Percentiles rank a stretch among this genome's conserved stretches.
These are phyloP conservation scores for Meiosimyza decipiens DNA, from an alignment of 2,888 invertebrate genomes.

Conservation along the genomic window DNA sequence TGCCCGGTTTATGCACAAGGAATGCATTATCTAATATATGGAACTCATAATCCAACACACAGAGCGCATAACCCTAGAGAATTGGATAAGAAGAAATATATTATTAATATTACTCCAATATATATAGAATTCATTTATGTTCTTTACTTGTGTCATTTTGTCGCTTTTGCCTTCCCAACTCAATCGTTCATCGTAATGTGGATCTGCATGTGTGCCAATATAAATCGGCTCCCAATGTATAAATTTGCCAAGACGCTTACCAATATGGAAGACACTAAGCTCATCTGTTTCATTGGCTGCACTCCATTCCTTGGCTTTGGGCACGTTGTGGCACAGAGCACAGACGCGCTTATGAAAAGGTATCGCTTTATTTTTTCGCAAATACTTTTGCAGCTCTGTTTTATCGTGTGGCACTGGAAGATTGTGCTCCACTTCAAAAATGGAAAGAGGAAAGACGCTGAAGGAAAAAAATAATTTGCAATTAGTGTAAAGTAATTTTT, in stretches of 20 bases:
- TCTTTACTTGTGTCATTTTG: constrained; percentile 94
- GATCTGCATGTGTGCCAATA: constrained; percentile 89
- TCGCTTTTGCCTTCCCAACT: constrained; percentile 96
- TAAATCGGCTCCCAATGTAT: constrained; percentile 95
- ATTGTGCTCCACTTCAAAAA: constrained; percentile 85
- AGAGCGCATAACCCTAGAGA: constrained; percentile 85
- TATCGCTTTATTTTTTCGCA: constrained; percentile 82
- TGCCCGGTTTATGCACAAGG: constrained; percentile 91
- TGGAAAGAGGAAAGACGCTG: constrained; percentile 87
- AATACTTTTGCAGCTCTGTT: constrained; percentile 77
- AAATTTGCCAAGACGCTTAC: constrained; percentile 82
- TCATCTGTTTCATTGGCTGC: constrained; percentile 75
- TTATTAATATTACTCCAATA: neutral
- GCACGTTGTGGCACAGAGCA: constrained; percentile 89
- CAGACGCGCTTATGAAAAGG: constrained; percentile 93
- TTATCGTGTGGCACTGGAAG: constrained; percentile 77
- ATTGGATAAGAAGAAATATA: too few relatives aligned
- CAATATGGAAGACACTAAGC: constrained; percentile 83
- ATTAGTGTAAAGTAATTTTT: neutral
- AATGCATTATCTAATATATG: constrained; percentile 94
- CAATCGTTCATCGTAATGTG: constrained; percentile 89
- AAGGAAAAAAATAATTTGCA: neutral
- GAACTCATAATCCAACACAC: constrained; percentile 91
- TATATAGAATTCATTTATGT: neutral
- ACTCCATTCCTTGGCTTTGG: constrained; percentile 87